phyloP scores from a whole-genome alignment of 1,140 invertebrate genomes.

The Drosophila tropicalis region DNA sequence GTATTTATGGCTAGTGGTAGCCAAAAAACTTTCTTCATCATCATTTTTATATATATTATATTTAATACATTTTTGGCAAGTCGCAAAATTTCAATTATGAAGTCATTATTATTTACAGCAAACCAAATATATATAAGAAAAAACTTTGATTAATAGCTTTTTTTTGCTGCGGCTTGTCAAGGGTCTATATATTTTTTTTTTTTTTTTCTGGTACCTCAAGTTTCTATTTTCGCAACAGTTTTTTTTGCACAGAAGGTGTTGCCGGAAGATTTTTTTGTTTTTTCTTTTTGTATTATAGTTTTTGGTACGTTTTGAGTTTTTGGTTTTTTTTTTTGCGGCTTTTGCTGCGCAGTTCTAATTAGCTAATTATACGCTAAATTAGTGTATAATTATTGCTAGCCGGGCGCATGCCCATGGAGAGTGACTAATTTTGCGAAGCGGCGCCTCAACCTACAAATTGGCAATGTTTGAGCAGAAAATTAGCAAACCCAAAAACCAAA shows the following conservation, averaged over 20 bases:
- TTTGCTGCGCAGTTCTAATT: constrained; percentile 76
- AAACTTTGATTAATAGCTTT: constrained; percentile 76
- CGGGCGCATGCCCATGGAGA: constrained; percentile 58
- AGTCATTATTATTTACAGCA: constrained; percentile 78
- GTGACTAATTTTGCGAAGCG: constrained; percentile 49
- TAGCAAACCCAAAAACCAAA: neutral
- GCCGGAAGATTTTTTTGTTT: constrained; percentile 69
- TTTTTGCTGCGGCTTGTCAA: constrained; percentile 59
- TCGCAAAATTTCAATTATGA: constrained; percentile 76
- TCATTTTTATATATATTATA: constrained; percentile 4
- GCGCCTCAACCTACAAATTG: constrained; percentile 25
- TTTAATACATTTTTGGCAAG: constrained; percentile 45
- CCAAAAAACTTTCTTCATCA: constrained; percentile 36
- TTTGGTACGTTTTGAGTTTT: constrained; percentile 40
- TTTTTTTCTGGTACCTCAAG: constrained; percentile 15
- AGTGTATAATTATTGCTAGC: constrained; percentile 76
- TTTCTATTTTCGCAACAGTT: constrained; percentile 74
- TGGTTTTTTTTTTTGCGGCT: constrained; percentile 36
- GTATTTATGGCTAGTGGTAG: constrained; percentile 27
- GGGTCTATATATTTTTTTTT: constrained; percentile 36
- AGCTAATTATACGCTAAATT: constrained; percentile 81
- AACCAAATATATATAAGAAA: constrained; percentile 49
- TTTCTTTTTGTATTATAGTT: neutral
- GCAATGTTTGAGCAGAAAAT: constrained; percentile 21
- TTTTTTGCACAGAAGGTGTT: constrained; percentile 79